A percentile compares a stretch with the other conserved stretches of the same genome.
These are phyloP conservation scores for Eledone cirrhosa DNA, from an alignment of 2,888 invertebrate genomes.

Conservation along the genomic window DNA sequence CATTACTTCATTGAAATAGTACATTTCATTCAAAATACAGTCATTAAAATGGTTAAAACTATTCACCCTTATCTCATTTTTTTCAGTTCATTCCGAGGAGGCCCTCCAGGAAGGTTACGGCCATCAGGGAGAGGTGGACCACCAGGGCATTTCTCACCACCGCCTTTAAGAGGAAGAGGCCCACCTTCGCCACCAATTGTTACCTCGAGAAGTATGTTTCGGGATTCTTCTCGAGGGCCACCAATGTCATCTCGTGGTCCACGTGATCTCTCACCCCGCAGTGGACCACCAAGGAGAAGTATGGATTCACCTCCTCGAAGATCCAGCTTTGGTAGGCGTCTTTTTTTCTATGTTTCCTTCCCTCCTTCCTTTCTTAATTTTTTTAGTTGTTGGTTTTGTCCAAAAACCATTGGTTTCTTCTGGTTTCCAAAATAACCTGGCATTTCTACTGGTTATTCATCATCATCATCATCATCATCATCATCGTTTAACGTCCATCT, in stretches of 20 bases:
- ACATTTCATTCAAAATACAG: no score
- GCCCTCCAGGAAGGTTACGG: constrained; percentile 14
- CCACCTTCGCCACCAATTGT: constrained; percentile 11
- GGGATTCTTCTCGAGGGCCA: constrained; percentile 21
- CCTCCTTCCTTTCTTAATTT: no score
- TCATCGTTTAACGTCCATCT: no score
- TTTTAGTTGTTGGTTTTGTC: no score
- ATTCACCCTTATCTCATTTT: background rate
- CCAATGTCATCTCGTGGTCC: constrained; percentile 14
- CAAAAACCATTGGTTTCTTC: no score
- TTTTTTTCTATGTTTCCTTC: no score
- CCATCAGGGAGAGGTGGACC: constrained; percentile 27
- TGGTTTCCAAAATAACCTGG: no score
- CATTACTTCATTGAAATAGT: no score
- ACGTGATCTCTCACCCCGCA: constrained; percentile 15
- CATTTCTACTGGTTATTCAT: no score
- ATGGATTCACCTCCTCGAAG: constrained; percentile 25
- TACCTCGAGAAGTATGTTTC: constrained; percentile 9
- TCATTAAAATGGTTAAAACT: no score
- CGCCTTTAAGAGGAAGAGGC: background rate
- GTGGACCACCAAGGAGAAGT: constrained; percentile 11
- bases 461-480: no score
- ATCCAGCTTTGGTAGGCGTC: constrained; percentile 24
- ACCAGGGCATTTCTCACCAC: constrained; percentile 7
- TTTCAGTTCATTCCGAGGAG: constrained; percentile 23